These are phyloP conservation scores for Seira sanloemensis DNA, from an alignment of 2,888 invertebrate species.

Conservation along the genomic window DNA sequence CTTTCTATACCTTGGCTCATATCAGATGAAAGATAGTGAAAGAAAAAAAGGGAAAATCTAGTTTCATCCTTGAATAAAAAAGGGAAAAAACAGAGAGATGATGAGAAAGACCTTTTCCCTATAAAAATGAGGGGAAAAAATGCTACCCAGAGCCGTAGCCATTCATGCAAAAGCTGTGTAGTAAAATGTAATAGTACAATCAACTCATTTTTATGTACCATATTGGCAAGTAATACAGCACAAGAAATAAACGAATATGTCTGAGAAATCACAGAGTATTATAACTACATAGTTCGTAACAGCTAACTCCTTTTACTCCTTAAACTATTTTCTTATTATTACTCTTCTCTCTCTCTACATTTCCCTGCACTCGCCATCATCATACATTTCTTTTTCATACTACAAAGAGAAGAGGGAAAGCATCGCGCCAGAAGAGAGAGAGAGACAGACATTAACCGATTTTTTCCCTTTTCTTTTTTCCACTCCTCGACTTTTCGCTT, in stretches of 20 bases:
- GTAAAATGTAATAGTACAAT: conserved; percentile 36
- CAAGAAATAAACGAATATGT: conserved; percentile 11
- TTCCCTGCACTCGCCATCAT: not conserved
- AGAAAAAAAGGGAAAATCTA: conserved; percentile 45
- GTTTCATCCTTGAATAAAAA: conserved; percentile 49
- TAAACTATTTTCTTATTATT: conserved; percentile 24
- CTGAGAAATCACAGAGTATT: not conserved
- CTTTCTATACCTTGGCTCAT: not conserved
- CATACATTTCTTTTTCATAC: not conserved
- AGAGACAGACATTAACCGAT: conserved; percentile 34
- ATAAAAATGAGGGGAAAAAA: conserved; percentile 2
- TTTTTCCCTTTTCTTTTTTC: conserved; percentile 30
- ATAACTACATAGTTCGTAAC: not conserved
- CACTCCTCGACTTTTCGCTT: conserved; percentile 59
- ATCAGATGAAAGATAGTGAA: conserved; percentile 27
- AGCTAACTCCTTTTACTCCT: conserved; percentile 8
- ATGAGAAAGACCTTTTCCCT: conserved; percentile 38
- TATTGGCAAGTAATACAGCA: conserved; percentile 57
- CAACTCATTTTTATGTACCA: conserved; percentile 57
- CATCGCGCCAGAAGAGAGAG: too few species aligned
- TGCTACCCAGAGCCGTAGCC: not conserved
- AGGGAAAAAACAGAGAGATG: conserved; percentile 22
- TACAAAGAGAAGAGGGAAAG: not conserved
- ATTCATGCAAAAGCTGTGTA: conserved; percentile 21
- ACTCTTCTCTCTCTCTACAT: not conserved